Percentiles rank a stretch among this genome's conserved stretches.
phyloP scores from a whole-genome alignment of 2,888 invertebrate species.

The Balanococcus diminutus region DNA sequence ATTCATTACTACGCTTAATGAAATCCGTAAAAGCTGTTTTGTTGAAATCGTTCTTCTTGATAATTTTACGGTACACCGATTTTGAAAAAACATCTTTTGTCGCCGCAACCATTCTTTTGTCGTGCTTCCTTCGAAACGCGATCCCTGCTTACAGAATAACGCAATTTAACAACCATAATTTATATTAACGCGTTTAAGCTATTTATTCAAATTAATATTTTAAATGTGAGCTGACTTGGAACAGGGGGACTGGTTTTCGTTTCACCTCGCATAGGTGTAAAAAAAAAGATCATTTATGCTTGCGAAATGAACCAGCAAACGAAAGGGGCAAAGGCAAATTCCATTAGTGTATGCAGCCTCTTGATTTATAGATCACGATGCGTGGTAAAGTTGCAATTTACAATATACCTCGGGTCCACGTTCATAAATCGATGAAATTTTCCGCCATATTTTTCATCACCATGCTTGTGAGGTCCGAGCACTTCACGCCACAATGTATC shows the following conservation, averaged over 20 bases:
- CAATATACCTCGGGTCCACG: neutral
- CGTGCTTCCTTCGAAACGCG: conserved; percentile 30
- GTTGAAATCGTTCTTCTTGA: conserved; percentile 55
- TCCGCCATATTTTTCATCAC: conserved; percentile 19
- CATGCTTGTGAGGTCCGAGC: neutral
- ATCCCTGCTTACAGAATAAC: conserved; percentile 15
- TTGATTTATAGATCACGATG: neutral
- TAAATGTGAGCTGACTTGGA: conserved; percentile 52
- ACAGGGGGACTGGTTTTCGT: conserved; percentile 29
- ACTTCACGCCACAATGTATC: neutral
- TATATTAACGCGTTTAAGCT: conserved; percentile 53
- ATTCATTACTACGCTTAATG: conserved; percentile 55
- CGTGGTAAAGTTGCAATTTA: too few species aligned
- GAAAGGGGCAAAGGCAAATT: conserved; percentile 43
- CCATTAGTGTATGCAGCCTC: neutral
- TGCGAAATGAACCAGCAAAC: conserved; percentile 24
- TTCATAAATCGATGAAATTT: conserved; percentile 19
- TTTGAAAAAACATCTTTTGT: conserved; percentile 55
- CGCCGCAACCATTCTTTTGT: conserved; percentile 45
- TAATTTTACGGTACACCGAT: conserved; percentile 54
- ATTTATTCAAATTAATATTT: conserved; percentile 54
- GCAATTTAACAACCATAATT: conserved; percentile 55
- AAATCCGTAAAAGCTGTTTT: conserved; percentile 55
- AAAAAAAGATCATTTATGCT: conserved; percentile 21
- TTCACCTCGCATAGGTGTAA: neutral